Evolutionary conservation across 1,140 invertebrate genomes (phyloP), one percentile per base, ranked within the genome.

Genomic region (Papilio aristodemus): DNA sequence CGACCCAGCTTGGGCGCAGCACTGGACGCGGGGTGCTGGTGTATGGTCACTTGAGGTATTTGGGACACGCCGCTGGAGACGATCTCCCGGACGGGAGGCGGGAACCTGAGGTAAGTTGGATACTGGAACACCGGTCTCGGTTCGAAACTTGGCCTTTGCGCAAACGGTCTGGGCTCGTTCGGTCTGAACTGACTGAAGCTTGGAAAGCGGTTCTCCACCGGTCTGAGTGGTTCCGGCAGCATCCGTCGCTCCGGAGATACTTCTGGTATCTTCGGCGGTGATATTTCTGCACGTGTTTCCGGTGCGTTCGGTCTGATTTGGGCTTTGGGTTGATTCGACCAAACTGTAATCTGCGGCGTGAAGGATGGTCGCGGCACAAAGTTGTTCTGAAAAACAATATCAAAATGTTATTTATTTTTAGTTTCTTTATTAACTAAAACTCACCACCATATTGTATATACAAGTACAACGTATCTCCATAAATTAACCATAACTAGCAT

Each of bases 31-130:
- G 80, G 83, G 13, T 71, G 73, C 41, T 85, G 85, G 0, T 81
- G 66, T 11, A 83, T 85, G 0, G 82, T 84, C 39, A 86, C 81
- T 83, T 85, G 88, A 1, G 85, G 85, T 43, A 85, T 72, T 38
- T 80, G 80, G 22, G 67, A 69, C 5, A 71, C n/a, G 50, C 69
- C 76, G 14, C 78, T 81, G 0, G 81, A 81, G 0, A 71, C 71
- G 11, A 81, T 75, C 22, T 86, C 84, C 11, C 80, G 68, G 8
- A 76, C 66, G 0, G 79, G 80, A 0, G 79, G 71, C 13, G 76
- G 74, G 36, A 71, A 74, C 14, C 75, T 70, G 0, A 78, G 80
- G 11, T 63, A 83, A 0, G 46, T 62, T 4, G 69, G 73, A 4
- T 75, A 75, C 41, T 73, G 78, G 46, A 80, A 86, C 57, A 71